Evolutionary conservation across 2,113 vertebrate species (phyloP).

Genomic region (Empidonax alnorum): DNA sequence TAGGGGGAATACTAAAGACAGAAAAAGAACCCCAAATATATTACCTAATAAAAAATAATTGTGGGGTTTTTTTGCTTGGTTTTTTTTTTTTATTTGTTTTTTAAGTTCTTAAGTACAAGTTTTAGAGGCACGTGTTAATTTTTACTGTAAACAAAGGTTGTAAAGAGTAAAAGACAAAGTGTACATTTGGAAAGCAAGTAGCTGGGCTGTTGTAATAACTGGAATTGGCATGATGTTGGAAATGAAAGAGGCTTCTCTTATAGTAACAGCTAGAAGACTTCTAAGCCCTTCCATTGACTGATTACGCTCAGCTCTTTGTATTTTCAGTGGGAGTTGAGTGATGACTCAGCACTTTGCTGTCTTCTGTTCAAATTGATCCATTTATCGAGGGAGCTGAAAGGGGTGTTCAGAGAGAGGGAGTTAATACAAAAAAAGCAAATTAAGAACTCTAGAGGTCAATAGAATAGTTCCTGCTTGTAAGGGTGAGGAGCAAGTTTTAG

Average conservation of each 20-base stretch:
- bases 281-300: neutral
- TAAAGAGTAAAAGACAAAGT: neutral
- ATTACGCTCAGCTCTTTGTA: neutral
- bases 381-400: neutral
- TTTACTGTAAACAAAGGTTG: neutral
- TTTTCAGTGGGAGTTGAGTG: neutral
- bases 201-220: neutral
- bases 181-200: neutral
- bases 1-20: neutral
- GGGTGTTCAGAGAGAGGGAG: neutral
- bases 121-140: neutral
- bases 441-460: neutral
- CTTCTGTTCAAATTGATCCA: neutral
- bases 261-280: neutral
- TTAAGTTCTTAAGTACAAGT: neutral
- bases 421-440: neutral
- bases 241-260: neutral
- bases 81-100: neutral
- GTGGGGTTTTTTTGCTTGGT: fast-evolving
- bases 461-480: neutral
- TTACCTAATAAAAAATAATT: neutral
- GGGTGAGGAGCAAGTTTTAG: neutral
- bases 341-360: neutral
- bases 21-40: neutral
- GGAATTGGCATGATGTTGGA: neutral